Evolutionary conservation across 2,113 vertebrate species (phyloP).

Genomic region (Hucho hucho): DNA sequence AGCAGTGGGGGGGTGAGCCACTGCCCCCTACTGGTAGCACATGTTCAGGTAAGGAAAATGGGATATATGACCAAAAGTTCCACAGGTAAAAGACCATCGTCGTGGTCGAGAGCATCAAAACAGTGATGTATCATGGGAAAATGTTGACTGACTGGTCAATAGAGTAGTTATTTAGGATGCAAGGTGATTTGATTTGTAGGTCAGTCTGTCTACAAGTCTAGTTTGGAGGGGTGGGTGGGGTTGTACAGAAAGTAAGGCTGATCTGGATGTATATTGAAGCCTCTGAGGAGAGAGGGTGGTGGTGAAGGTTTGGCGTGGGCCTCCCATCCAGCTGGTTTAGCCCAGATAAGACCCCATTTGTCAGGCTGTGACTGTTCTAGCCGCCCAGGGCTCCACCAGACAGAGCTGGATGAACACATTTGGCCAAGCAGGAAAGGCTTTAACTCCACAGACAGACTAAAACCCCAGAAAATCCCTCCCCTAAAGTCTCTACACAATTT

Average conservation of each 20-base stretch:
- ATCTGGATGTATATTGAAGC: background rate
- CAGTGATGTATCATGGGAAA: no score
- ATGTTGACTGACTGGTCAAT: no score
- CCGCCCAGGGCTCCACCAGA: constrained; percentile 18
- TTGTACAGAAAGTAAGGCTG: background rate
- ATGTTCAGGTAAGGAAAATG: background rate
- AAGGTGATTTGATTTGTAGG: no score
- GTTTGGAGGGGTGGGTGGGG: no score
- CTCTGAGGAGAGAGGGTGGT: constrained; percentile 7
- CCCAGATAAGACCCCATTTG: constrained; percentile 43
- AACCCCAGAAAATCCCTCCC: background rate
- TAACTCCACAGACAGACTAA: background rate
- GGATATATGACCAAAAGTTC: no score
- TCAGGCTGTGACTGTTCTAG: constrained; percentile 9
- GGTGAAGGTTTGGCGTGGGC: constrained; percentile 14
- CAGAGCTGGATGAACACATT: constrained; percentile 12
- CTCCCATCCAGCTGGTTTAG: constrained; percentile 37
- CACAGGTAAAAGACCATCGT: no score
- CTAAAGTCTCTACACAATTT: constrained; percentile 13
- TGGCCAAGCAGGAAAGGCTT: constrained; percentile 19
- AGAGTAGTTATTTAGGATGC: no score
- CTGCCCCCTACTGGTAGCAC: constrained; percentile 32
- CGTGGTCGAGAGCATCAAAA: no score
- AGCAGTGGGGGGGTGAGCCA: constrained; percentile 7
- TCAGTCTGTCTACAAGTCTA: no score